Evolutionary conservation across 2,113 vertebrate genomes (phyloP), one percentile per base, ranked within the genome.

Genomic region (Nannospalax galili): DNA sequence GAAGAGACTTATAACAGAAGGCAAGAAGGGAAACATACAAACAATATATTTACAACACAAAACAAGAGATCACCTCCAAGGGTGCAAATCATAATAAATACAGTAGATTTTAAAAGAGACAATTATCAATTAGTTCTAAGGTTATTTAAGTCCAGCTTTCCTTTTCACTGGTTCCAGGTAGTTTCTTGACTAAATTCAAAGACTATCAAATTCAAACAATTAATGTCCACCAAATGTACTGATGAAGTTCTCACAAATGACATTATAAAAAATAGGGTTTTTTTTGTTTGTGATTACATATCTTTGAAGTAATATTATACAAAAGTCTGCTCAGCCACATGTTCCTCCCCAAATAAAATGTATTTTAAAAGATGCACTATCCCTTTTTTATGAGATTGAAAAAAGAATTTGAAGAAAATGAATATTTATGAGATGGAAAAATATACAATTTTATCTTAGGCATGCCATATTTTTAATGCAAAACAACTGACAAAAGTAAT

Each of bases 41-140:
- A 99, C 98, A 98, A 99, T 99, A 98, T 98, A 99, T 98, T 98
- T 99, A 99, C 98, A 99, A 99, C 99, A 99, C 98, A 99, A 99
- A 99, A 99, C 98, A 98, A 98, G 97, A 98, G 92, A 97, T 98
- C 98, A 98, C 98, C 98, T 94, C 98, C 97, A 98, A 98, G 97
- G 98, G 98, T 98, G 98, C 98, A 98, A 98, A 98, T 98, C 97
- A 98, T 98, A 99, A 99, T 99, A 98, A 98, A 99, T 99, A 99
- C 99, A 99, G 98, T 98, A 98, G 98, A 99, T 99, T 98, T 99
- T 98, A 99, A 99, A 98, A 97, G 98, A 98, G 97, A 98, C 98
- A 98, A 96, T 97, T 97, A 98, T 97, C 97, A 98, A 98, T 97
- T 97, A 98, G 95, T 98, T 98, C 98, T 98, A 97, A 98, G 94